Percentiles rank a stretch among this genome's conserved stretches.
Evolutionary conservation across 2,113 vertebrate species (phyloP).

Genomic region (Megaceryle torquata): DNA sequence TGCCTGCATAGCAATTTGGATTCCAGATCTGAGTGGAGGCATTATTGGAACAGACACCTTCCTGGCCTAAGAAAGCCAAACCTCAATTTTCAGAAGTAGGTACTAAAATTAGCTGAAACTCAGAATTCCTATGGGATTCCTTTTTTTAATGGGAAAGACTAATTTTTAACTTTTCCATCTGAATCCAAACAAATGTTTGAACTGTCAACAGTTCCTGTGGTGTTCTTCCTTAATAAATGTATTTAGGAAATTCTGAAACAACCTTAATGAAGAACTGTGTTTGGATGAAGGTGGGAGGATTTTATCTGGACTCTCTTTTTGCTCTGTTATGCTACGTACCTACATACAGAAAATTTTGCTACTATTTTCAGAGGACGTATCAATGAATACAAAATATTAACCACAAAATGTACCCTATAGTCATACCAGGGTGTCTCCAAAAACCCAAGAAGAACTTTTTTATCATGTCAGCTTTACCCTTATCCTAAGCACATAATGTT

Average conservation of each 20-base stretch:
- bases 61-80: not conserved
- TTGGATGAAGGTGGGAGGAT: not conserved
- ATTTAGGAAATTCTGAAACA: not conserved
- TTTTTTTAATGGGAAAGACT: not conserved
- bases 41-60: not conserved
- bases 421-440: not conserved
- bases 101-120: not conserved
- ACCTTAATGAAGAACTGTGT: not conserved
- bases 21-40: not conserved
- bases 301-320: not conserved
- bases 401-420: not conserved
- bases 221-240: not conserved
- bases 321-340: not conserved
- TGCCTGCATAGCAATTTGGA: not conserved
- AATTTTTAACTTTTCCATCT: not conserved
- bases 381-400: not conserved
- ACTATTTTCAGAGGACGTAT: not conserved
- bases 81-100: not conserved
- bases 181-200: not conserved
- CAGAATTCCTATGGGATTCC: not conserved
- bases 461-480: not conserved
- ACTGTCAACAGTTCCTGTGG: not conserved
- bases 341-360: not conserved
- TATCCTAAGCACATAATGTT: not conserved
- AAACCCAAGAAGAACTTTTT: not conserved